phyloP scores from a whole-genome alignment of 1,140 invertebrate genomes.

The Amyelois transitella region DNA sequence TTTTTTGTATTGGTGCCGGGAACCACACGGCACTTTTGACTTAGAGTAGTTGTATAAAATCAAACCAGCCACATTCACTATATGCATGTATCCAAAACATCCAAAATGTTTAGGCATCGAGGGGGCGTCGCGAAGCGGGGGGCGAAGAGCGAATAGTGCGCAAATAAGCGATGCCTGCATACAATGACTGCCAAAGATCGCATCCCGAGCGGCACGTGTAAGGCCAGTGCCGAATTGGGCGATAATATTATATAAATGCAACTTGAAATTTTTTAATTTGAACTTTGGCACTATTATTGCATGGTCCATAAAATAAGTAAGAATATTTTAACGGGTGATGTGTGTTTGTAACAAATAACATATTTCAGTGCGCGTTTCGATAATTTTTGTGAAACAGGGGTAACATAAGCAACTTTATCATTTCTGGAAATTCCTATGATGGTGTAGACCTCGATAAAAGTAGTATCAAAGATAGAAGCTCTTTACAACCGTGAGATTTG shows the following conservation, averaged over 20 bases:
- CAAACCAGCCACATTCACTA: background rate
- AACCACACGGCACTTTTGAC: too few relatives aligned
- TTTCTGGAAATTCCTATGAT: too few relatives aligned
- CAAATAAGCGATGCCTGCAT: slow-evolving; percentile 64
- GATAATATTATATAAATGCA: background rate
- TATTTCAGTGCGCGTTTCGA: too few relatives aligned
- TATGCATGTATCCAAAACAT: background rate
- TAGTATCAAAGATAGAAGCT: too few relatives aligned
- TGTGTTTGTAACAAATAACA: too few relatives aligned
- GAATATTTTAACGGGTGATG: background rate
- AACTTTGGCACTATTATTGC: background rate
- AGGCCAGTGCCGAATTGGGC: slow-evolving; percentile 50
- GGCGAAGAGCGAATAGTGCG: slow-evolving; percentile 32
- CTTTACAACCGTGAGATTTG: too few relatives aligned
- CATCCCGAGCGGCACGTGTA: slow-evolving; percentile 70
- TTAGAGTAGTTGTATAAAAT: too few relatives aligned
- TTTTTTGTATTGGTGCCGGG: too few relatives aligned
- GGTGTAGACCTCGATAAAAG: too few relatives aligned
- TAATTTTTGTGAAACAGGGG: too few relatives aligned
- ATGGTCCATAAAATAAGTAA: background rate
- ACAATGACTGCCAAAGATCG: slow-evolving; percentile 69
- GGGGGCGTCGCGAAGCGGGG: slow-evolving; percentile 16
- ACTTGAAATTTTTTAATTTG: background rate
- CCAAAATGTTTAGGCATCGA: slow-evolving; percentile 1
- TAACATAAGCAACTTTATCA: too few relatives aligned